A percentile compares a stretch with the other conserved stretches of the same genome.
These are phyloP conservation scores for Uloborus diversus DNA, from an alignment of 1,140 invertebrate genomes.

Conservation along the genomic window DNA sequence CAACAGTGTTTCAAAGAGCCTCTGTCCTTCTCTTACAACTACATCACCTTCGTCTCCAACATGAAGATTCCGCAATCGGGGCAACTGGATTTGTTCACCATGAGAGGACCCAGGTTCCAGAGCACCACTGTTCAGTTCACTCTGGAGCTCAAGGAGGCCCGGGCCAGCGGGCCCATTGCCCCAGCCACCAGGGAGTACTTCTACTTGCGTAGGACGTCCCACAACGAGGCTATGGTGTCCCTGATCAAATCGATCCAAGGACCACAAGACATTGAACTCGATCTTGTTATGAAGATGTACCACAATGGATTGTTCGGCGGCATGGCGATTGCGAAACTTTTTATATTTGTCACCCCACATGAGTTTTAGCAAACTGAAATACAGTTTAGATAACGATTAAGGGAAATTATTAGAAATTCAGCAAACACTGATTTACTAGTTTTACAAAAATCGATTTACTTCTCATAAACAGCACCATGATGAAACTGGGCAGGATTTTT, in stretches of 20 bases:
- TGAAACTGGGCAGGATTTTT: too few species aligned
- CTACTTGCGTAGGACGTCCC: slow-evolving; percentile 66
- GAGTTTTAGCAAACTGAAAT: slow-evolving; percentile 71
- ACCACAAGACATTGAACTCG: slow-evolving; percentile 88
- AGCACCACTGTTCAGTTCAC: slow-evolving; percentile 78
- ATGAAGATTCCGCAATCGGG: slow-evolving; percentile 76
- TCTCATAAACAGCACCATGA: too few species aligned
- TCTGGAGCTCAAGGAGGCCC: slow-evolving; percentile 74
- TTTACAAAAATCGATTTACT: too few species aligned
- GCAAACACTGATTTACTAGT: too few species aligned
- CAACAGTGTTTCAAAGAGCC: slow-evolving; percentile 78
- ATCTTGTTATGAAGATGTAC: slow-evolving; percentile 86
- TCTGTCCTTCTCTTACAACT: slow-evolving; percentile 87
- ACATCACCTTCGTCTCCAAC: slow-evolving; percentile 87
- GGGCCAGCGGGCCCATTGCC: slow-evolving; percentile 71
- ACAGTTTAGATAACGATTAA: too few species aligned
- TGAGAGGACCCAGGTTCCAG: slow-evolving; percentile 76
- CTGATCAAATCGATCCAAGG: slow-evolving; percentile 78
- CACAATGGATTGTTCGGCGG: slow-evolving; percentile 75
- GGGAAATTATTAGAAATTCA: too few species aligned
- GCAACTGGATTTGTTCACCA: slow-evolving; percentile 83
- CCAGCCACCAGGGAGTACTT: slow-evolving; percentile 75
- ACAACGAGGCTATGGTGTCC: slow-evolving; percentile 78
- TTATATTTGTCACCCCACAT: slow-evolving; percentile 85
- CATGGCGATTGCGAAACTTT: slow-evolving; percentile 82